phyloP scores from a whole-genome alignment of 2,797 vertebrate species.

The Linurgus olivaceus region DNA sequence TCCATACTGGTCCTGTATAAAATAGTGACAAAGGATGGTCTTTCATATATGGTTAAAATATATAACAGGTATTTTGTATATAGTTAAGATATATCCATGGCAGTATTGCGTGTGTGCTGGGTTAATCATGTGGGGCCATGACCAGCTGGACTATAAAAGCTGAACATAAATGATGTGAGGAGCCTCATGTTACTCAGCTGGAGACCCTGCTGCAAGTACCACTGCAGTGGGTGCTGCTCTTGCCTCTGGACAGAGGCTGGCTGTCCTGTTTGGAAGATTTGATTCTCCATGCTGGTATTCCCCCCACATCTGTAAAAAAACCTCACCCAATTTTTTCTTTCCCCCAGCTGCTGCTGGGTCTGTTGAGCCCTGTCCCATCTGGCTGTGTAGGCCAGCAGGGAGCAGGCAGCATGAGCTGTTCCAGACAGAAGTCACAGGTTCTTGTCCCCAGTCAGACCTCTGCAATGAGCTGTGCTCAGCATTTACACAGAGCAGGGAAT shows the following conservation, averaged over 20 bases:
- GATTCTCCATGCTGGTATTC: neutral
- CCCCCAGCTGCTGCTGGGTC: accelerated
- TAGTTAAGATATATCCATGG: neutral
- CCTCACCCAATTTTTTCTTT: neutral
- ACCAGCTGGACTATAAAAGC: neutral
- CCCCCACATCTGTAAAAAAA: neutral
- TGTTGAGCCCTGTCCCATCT: neutral
- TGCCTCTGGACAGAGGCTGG: neutral
- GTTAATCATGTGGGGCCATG: accelerated
- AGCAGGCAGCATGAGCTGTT: accelerated
- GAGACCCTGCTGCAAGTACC: neutral
- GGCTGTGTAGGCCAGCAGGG: neutral
- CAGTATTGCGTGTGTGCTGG: neutral
- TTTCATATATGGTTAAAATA: neutral
- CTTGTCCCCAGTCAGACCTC: accelerated
- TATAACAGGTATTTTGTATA: neutral
- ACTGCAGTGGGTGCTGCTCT: neutral
- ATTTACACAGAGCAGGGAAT: neutral
- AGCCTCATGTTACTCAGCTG: neutral
- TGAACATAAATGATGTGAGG: neutral
- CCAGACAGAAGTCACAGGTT: neutral
- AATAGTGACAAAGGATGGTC: neutral
- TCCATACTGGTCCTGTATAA: neutral
- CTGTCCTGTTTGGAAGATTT: neutral
- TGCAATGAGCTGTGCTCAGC: neutral